phyloP scores from a whole-genome alignment of 1,140 invertebrate genomes.

The silkworm (Bombyx mori) region ASM3026992v2 NC_085127.1:4318501-4319000 shows the following conservation, averaged over 20 bases:
- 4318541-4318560: not conserved
- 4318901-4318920: too few species aligned
- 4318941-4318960: too few species aligned
- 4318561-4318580: conserved; percentile 33
- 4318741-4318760: conserved; percentile 18
- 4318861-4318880: too few species aligned
- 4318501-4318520: too few species aligned
- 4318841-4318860: too few species aligned
- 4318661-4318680: conserved; percentile 59
- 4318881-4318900: too few species aligned
- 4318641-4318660: conserved; percentile 61
- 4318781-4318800: conserved; percentile 24
- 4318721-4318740: conserved; percentile 14
- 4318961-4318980: too few species aligned
- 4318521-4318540: not conserved
- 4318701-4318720: conserved; percentile 9
- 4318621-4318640: conserved; percentile 57
- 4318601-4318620: conserved; percentile 42
- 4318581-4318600: conserved; percentile 33
- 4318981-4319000: too few species aligned
- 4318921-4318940: too few species aligned
- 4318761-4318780: conserved; percentile 50
- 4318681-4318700: conserved; percentile 43
- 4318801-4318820: conserved; percentile 18
- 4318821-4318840: conserved; percentile 12